Base-by-base conservation (phyloP, 2,797 vertebrate genomes). In the Zalophus californianus region DNA sequence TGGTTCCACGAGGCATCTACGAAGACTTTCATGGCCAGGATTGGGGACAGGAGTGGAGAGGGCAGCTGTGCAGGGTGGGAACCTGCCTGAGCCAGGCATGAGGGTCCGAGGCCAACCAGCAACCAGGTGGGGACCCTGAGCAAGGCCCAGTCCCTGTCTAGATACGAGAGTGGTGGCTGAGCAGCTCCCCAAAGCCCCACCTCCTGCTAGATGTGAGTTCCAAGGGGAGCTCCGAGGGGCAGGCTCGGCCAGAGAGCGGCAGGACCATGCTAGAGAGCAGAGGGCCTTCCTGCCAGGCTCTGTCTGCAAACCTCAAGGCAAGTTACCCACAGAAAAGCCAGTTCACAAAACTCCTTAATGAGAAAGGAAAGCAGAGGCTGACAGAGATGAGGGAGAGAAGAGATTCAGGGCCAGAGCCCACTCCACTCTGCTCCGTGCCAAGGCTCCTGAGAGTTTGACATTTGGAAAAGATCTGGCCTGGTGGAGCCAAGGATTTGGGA, bases 391-490 rank as follows among this genome's bases (percentile, higher is more conserved):
- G 86, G 83, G 56, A 97, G 79, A 84, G 62, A 56, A 91, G 64
- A n/a, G 62, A 56, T 50, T 52, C 38, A 7, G 79, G 90, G 97
- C 96, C 95, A 89, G 94, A 66, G 64, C 92, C 95, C 94, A 72
- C 92, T 75, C 66, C 14, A 3, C 94, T 75, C 66, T 8, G 5
- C 78, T 72, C 56, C 0, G 38, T 11, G 95, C 95, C 98, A 97
- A 79, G 86, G 91, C 94, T 97, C 96, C 97, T 83, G 16, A 82
- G 94, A 96, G 92, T 64, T 86, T 96, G 94, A 96, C 97, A 96
- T 94, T 97, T 97, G 97, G 96, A 94, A 97, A 91, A 95, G 93
- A 92, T 91, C 54, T 73, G 89, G 83, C 68, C 83, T 20, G 35
- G 8, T 84, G 83, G 84, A 96, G 97, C 97, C 96, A 93, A 91